Evolutionary conservation across 2,797 vertebrate species (phyloP), one percentile per base, ranked within the genome.

Genomic region (Muscicapa comitata): DNA sequence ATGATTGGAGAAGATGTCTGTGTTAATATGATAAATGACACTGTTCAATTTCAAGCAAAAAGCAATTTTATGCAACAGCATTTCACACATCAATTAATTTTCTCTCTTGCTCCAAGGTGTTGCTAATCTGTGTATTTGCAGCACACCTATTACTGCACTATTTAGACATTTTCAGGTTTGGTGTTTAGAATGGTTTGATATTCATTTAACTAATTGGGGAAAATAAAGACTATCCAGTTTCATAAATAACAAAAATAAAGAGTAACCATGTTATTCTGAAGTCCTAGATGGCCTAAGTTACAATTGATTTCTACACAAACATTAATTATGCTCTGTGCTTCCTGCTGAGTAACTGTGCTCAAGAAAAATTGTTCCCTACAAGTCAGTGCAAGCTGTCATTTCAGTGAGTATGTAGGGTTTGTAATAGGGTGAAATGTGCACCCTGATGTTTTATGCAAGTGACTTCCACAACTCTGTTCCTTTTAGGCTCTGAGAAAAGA

Each of bases 321-420:
- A 85, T 92, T 94, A 90, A 96, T 94, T 93, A 88, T 79, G 38
- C 14, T 45, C 28, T 57, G 9, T 66, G 20, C 47, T 92, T 96
- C 80, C 78, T 81, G 58, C 63, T 83, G 75, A 86, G 55, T 83
- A 88, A 93, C 76, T 85, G 66, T 12, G 16, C 16, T 77, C 68
- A 80, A 73, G 72, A 88, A 86, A 94, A 91, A 45, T 43, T 23
- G 47, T 42, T 89, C 68, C 0, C 7, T n/a, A 33, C 33, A 73
- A 59, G 35, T 92, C 67, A 55, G 61, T 40, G 37, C n/a, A 83
- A 95, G 25, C 35, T 57, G 54, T 50, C 47, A 78, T 48, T 92
- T 86, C 72, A 91, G 28, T 0, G 1, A 55, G n/a, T 20, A 25
- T 77, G 51, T 45, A 77, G 43, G 42, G 16, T 53, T 40, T 59